Evolutionary conservation across 2,797 vertebrate species (phyloP), one percentile per base, ranked within the genome.

Genomic region (Salarias fasciatus): DNA sequence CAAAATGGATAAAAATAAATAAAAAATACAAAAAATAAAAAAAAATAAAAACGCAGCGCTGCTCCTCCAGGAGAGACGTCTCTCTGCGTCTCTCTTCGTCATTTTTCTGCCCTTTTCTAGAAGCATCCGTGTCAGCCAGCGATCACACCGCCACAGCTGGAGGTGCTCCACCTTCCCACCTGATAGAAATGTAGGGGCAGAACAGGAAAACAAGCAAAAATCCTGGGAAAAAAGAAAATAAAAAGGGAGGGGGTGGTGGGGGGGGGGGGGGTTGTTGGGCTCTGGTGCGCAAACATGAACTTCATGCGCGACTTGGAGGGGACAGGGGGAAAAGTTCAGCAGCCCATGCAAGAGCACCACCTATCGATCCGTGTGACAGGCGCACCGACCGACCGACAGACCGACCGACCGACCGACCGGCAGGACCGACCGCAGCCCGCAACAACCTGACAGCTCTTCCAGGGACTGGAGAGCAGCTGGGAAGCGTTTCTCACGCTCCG

Each of bases 311-410:
- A 72, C 53, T 67, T 67, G 65, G 66, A 61, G 73, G 62, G 55
- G 64, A 78, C 66, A 61, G 69, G 62, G 63, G 63, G 60, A 55
- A 80, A 85, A 86, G 83, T 89, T 90, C 74, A 76, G 67, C 75
- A 69, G 66, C 56, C 60, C 78, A 71, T 63, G 66, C 64, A 83
- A 80, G 71, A 84, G 88, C 88, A 75, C 80, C 89, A 86, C 84
- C 90, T 88, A 88, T 83, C 72, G 87, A 84, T 82, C 62, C 7
- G 30, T 50, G 63, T 53, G 78, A 63, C 74, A 36, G 76, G 48
- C 59, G 30, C 67, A 46, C 58, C 30, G 72, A 45, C 56, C n/a
- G 46, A 35, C 66, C 41, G 47, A n/a, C n/a, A n/a, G n/a, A n/a
- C n/a, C n/a, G n/a, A n/a, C n/a, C n/a, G n/a, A n/a, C n/a, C n/a